phyloP scores from a whole-genome alignment of 2,113 vertebrate species.

The Trematocara stigmaticum region DNA sequence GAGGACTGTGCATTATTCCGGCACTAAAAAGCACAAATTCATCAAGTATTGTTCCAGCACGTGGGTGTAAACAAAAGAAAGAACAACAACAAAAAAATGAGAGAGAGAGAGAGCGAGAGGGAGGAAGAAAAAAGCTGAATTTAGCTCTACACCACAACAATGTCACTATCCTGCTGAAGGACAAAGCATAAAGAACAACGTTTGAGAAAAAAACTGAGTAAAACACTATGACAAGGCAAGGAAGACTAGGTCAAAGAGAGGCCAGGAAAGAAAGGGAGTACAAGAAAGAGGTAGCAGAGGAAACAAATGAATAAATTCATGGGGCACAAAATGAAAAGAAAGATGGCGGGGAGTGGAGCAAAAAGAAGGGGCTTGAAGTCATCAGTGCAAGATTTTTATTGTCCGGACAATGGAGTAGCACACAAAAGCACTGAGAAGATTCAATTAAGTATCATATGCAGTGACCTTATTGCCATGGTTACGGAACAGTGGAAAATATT shows the following conservation, averaged over 20 bases:
- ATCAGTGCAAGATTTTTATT: constrained; percentile 74
- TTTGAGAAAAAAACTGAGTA: constrained; percentile 1
- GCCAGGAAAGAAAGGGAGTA: constrained; percentile 41
- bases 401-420: constrained; percentile 74
- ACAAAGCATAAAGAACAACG: constrained; percentile 31
- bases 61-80: constrained; percentile 23
- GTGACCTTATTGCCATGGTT: constrained; percentile 99
- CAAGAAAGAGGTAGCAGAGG: constrained; percentile 46
- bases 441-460: constrained; percentile 99
- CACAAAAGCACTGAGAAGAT: constrained; percentile 91
- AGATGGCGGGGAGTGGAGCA: constrained; percentile 48
- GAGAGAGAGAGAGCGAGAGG: not conserved
- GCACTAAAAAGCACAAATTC: constrained; percentile 56
- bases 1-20: constrained; percentile 28
- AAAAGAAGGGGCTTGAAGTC: constrained; percentile 60
- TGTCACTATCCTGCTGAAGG: constrained; percentile 18
- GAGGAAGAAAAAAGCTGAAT: not conserved
- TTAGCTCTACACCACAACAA: not conserved
- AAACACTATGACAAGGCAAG: constrained; percentile 28
- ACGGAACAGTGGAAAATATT: constrained; percentile 98
- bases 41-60: constrained; percentile 51
- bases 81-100: constrained; percentile 19
- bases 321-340: constrained; percentile 61
- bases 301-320: constrained; percentile 70
- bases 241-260: constrained; percentile 47